Percentiles rank a stretch among this genome's conserved stretches.
Evolutionary conservation across 2,888 invertebrate species (phyloP).

Genomic region (Diarsia mendica): DNA sequence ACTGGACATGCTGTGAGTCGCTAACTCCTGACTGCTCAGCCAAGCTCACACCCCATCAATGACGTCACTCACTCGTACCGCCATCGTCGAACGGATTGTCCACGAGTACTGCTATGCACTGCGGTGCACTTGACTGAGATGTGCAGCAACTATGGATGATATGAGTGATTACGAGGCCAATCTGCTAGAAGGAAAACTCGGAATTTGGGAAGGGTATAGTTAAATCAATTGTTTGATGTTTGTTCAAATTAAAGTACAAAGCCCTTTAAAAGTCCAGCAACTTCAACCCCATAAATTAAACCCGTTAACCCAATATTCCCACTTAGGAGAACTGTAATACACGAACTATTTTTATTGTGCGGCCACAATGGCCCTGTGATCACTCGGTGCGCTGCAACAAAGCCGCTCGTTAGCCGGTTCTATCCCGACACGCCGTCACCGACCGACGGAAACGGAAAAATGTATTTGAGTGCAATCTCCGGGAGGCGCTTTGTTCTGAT

Average conservation of each 20-base stretch:
- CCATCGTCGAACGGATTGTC: constrained; percentile 43
- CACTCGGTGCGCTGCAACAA: constrained; percentile 62
- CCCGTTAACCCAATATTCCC: neutral
- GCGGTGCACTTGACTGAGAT: neutral
- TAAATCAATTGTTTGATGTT: too few species aligned
- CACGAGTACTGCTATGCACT: neutral
- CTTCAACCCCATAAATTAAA: neutral
- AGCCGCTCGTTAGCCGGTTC: constrained; percentile 69
- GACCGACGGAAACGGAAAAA: constrained; percentile 69
- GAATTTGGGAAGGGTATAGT: too few species aligned
- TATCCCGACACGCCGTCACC: constrained; percentile 61
- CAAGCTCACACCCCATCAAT: constrained; percentile 3
- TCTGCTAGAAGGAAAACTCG: too few species aligned
- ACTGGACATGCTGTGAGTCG: neutral
- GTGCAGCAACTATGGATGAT: neutral
- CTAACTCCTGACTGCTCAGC: constrained; percentile 25
- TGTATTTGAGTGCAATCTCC: constrained; percentile 80
- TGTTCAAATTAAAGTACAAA: too few species aligned
- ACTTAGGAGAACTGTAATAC: neutral
- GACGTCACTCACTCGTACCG: constrained; percentile 37
- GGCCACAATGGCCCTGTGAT: constrained; percentile 58
- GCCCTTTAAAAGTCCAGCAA: neutral
- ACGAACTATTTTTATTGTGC: constrained; percentile 22
- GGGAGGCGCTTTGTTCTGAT: constrained; percentile 71
- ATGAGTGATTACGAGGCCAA: too few species aligned